Evolutionary conservation across 2,888 invertebrate species (phyloP).

Genomic region (Periphyllus acericola): DNA sequence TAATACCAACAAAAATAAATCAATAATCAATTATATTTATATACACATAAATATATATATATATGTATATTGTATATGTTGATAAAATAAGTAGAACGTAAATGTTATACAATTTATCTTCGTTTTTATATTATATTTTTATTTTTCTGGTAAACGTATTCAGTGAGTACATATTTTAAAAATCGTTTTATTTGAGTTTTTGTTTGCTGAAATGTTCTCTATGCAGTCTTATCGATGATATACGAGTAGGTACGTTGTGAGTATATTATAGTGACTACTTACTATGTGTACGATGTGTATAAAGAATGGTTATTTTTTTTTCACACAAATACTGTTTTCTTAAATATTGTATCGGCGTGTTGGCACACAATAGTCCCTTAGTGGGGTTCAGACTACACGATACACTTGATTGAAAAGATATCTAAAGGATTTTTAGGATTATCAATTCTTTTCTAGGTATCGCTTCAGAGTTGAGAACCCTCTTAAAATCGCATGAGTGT

Average conservation of each 20-base stretch:
- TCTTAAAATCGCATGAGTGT: not conserved
- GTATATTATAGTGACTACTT: not conserved
- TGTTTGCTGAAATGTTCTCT: constrained; percentile 17
- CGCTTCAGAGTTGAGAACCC: constrained; percentile 7
- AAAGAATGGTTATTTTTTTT: constrained; percentile 1
- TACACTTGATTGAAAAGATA: constrained; percentile 44
- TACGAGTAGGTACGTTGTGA: not conserved
- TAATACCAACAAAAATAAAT: too few species aligned
- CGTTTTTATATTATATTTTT: not conserved
- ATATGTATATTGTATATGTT: too few species aligned
- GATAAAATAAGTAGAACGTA: too few species aligned
- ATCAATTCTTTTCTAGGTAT: constrained; percentile 14
- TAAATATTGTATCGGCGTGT: constrained; percentile 10
- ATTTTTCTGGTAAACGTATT: not conserved
- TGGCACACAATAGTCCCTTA: not conserved
- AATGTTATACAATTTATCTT: constrained; percentile 1
- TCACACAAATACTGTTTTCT: constrained; percentile 27
- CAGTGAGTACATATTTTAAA: not conserved
- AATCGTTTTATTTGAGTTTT: constrained; percentile 4
- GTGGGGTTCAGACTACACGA: constrained; percentile 5
- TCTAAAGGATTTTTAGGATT: constrained; percentile 35
- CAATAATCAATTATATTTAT: too few species aligned
- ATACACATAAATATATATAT: too few species aligned
- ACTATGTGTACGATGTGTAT: not conserved
- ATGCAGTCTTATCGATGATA: not conserved